Evolutionary conservation across 2,888 invertebrate species (phyloP), one percentile per base, ranked within the genome.

Genomic region (Temnothorax ravouxi): DNA sequence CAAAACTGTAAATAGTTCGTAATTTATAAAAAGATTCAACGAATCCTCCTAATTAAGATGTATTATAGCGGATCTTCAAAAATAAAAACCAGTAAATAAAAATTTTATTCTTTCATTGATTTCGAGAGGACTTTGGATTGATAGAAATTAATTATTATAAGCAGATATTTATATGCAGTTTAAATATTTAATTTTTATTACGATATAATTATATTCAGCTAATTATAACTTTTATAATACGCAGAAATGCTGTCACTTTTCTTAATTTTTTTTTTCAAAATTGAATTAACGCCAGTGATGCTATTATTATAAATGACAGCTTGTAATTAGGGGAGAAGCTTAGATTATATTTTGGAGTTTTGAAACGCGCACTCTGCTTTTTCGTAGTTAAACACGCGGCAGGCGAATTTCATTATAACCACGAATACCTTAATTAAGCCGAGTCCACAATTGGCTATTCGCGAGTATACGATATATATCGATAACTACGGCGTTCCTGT

Each of bases 351-450:
- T 71, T 79, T 11, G 15, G 47, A 3, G 15, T 75, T 61, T 62
- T 18, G 18, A 29, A 13, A 18, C 29, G n/a, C 4, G 44, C 34
- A 15, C 9, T 3, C 13, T 3, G 9, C 29, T 47, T 44, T 79
- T 44, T 71, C 56, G 0, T 25, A 56, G 1, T 59, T 69, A 79
- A 79, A 71, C 9, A 79, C 21, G 15, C 18, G 59, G 47, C 47
- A 21, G 8, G 13, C 38, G 47, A 80, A 88, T 88, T 86, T 83
- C 83, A 77, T 83, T 80, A 83, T 84, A 84, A 86, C 84, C 85
- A 66, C 66, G 91, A 88, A 89, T 90, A 92, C 91, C 92, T 92
- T 93, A 93, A 93, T 93, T 93, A 93, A 93, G 91, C 90, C 67
- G 56, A 83, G 80, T 86, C 87, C 87, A 90, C 89, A 93, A 93